These are phyloP conservation scores for Leptinotarsa undecemlineata DNA, from an alignment of 1,140 invertebrate genomes.

Conservation along the genomic window DNA sequence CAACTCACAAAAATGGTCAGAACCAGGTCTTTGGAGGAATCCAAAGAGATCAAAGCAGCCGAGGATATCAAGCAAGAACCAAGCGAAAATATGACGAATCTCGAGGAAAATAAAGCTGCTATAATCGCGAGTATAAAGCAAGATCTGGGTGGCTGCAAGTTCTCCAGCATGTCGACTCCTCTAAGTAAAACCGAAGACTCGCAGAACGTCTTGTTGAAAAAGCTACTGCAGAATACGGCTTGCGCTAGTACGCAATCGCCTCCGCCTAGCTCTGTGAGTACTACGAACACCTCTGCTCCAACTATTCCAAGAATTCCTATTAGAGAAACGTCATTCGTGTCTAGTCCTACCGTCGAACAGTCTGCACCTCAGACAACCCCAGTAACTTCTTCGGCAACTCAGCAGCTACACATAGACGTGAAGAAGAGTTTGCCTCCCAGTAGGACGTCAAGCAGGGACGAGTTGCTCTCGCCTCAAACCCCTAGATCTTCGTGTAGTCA, in stretches of 20 bases:
- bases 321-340: constrained; percentile 63
- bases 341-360: constrained; percentile 51
- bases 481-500: constrained; percentile 51
- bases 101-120: constrained; percentile 31
- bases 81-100: constrained; percentile 17
- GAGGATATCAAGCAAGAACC: constrained; percentile 28
- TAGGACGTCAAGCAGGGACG: constrained; percentile 52
- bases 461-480: constrained; percentile 53
- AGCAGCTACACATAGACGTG: constrained; percentile 52
- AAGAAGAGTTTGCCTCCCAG: constrained; percentile 51
- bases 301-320: constrained; percentile 59
- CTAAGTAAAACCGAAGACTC: constrained; percentile 69
- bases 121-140: constrained; percentile 35
- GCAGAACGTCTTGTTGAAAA: constrained; percentile 88
- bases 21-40: constrained; percentile 39
- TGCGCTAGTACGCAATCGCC: constrained; percentile 62
- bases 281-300: constrained; percentile 60
- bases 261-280: constrained; percentile 55
- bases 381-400: constrained; percentile 34
- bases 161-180: constrained; percentile 42
- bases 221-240: constrained; percentile 84
- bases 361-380: constrained; percentile 23
- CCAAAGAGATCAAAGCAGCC: constrained; percentile 40
- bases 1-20: constrained; percentile 57
- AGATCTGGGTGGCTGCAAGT: constrained; percentile 55